Percentiles rank a stretch among this genome's conserved stretches.
Conservation (phyloP, 2,797 vertebrate genomes). For the Danio choprae region DNA sequence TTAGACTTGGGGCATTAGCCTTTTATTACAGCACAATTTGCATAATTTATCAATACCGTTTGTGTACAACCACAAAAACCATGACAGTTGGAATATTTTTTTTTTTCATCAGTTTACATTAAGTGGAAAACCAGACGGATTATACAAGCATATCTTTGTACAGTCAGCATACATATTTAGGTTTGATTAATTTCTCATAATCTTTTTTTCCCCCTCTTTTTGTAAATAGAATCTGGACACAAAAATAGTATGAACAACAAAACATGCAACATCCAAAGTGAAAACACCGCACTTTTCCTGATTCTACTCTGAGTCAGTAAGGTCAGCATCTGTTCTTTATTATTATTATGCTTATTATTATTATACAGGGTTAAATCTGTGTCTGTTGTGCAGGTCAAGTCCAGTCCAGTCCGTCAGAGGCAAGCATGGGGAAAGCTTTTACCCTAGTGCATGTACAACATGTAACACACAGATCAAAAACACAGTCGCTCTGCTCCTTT, state of each 20-base stretch:
- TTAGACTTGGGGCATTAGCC: constrained; percentile 92
- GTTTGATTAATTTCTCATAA: constrained; percentile 77
- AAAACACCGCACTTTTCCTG: constrained; percentile 91
- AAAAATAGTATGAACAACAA: constrained; percentile 86
- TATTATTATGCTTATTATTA: too few relatives aligned
- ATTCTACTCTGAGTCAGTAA: constrained; percentile 77
- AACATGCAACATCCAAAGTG: constrained; percentile 97
- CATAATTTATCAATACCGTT: constrained; percentile 95
- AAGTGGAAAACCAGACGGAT: constrained; percentile 91
- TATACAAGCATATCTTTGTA: constrained; percentile 96
- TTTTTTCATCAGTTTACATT: constrained; percentile 85
- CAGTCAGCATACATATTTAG: constrained; percentile 83
- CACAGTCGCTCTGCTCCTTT: constrained; percentile 69
- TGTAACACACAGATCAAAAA: constrained; percentile 73
- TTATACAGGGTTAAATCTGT: constrained; percentile 68
- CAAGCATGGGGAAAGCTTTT: constrained; percentile 62
- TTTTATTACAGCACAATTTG: constrained; percentile 97
- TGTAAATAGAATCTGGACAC: constrained; percentile 82
- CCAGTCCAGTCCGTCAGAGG: constrained; percentile 61
- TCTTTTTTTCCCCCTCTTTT: constrained; percentile 67
- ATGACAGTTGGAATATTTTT: constrained; percentile 82
- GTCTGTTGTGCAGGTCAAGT: constrained; percentile 73
- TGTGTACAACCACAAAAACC: constrained; percentile 98
- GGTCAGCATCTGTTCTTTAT: constrained; percentile 63
- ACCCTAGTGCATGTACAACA: constrained; percentile 63